Percentiles rank a stretch among this genome's conserved stretches.
These are phyloP conservation scores for Zaprionus inermis DNA, from an alignment of 1,140 invertebrate genomes.

Conservation along the genomic window DNA sequence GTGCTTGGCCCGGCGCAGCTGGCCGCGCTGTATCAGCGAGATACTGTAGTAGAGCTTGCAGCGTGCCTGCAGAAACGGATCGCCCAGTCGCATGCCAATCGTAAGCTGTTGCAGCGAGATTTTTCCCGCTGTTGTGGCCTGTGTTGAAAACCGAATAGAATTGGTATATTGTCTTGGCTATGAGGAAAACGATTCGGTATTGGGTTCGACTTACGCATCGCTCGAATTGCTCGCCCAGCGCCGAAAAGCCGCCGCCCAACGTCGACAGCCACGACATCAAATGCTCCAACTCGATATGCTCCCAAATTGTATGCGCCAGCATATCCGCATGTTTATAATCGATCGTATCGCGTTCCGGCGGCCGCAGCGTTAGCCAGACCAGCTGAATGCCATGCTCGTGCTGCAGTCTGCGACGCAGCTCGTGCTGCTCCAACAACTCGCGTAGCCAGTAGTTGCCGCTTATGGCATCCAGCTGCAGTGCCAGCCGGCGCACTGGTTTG, in stretches of 20 bases:
- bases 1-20: conserved; percentile 87
- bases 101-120: conserved; percentile 93
- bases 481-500: conserved; percentile 41
- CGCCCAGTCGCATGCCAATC: conserved; percentile 91
- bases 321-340: conserved; percentile 87
- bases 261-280: conserved; percentile 98
- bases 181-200: too few species aligned
- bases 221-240: conserved; percentile 93
- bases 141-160: conserved; percentile 31
- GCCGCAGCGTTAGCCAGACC: conserved; percentile 81
- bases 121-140: conserved; percentile 94
- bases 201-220: conserved; percentile 93
- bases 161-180: too few species aligned
- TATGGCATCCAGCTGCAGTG: conserved; percentile 61
- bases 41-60: conserved; percentile 94
- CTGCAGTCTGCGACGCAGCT: conserved; percentile 28
- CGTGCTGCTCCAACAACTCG: conserved; percentile 53
- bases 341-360: conserved; percentile 87
- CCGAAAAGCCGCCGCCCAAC: conserved; percentile 96
- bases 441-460: conserved; percentile 67
- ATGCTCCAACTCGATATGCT: conserved; percentile 91
- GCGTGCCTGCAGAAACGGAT: conserved; percentile 90
- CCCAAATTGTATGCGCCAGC: conserved; percentile 85
- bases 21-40: conserved; percentile 92
- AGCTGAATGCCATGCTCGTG: conserved; percentile 48